These are phyloP conservation scores for Callyntrura sp. DNA, from an alignment of 2,888 invertebrate species.

Conservation along the genomic window DNA sequence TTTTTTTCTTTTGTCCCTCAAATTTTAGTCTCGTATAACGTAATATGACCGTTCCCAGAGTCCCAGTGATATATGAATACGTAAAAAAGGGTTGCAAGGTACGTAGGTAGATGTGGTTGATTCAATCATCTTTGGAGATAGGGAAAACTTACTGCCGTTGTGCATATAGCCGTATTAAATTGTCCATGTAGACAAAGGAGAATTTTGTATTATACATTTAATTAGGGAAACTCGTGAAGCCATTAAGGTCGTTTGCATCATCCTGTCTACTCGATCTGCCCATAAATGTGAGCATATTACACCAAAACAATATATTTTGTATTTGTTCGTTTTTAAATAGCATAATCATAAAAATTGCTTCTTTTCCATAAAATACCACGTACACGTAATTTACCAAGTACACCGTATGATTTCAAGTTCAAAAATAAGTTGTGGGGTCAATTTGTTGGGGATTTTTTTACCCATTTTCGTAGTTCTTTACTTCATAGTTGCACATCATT, in stretches of 20 bases:
- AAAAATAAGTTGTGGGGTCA: slow-evolving; percentile 9
- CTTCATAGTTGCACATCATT: too few relatives aligned
- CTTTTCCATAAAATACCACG: neutral
- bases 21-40: neutral
- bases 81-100: neutral
- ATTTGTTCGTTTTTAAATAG: neutral
- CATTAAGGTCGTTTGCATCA: slow-evolving; percentile 67
- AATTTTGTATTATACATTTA: slow-evolving; percentile 46
- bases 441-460: too few relatives aligned
- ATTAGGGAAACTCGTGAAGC: slow-evolving; percentile 70
- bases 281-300: neutral
- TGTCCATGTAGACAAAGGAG: slow-evolving; percentile 33
- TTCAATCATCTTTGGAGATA: neutral
- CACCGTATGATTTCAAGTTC: slow-evolving; percentile 18
- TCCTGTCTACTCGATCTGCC: slow-evolving; percentile 37
- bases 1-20: slow-evolving; percentile 30
- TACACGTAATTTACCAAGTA: neutral
- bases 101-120: neutral
- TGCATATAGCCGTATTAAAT: slow-evolving; percentile 9
- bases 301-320: neutral
- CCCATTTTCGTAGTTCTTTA: too few relatives aligned
- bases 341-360: neutral
- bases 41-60: neutral
- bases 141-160: neutral
- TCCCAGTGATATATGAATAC: too few relatives aligned